Conservation (phyloP, 2,888 invertebrate species). For the Notodromas monacha region DNA sequence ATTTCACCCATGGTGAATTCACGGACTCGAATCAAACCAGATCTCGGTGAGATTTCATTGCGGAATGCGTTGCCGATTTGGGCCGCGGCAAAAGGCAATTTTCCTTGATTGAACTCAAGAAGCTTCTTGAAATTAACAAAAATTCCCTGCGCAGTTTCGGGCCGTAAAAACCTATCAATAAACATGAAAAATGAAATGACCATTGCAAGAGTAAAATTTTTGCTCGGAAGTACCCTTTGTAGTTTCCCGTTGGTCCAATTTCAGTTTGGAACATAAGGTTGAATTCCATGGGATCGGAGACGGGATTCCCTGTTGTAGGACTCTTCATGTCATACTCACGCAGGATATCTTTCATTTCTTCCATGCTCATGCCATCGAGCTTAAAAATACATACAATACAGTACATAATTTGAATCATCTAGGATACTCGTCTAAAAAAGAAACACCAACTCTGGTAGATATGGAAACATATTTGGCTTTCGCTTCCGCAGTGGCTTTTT, state of each 20-base stretch:
- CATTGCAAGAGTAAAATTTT: slow-evolving; percentile 1
- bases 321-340: slow-evolving; percentile 68
- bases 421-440: slow-evolving; percentile 8
- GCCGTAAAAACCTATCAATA: slow-evolving; percentile 38
- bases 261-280: slow-evolving; percentile 96
- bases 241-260: slow-evolving; percentile 78
- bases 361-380: slow-evolving; percentile 65
- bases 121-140: slow-evolving; percentile 97
- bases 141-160: slow-evolving; percentile 97
- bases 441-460: neutral
- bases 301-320: slow-evolving; percentile 69
- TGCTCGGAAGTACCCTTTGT: slow-evolving; percentile 35
- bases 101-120: slow-evolving; percentile 83
- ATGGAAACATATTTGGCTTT: slow-evolving; percentile 30
- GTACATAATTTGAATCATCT: slow-evolving; percentile 8
- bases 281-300: slow-evolving; percentile 80
- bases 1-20: slow-evolving; percentile 99
- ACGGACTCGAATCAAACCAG: slow-evolving; percentile 66
- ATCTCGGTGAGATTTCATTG: slow-evolving; percentile 94
- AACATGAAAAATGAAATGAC: slow-evolving; percentile 7
- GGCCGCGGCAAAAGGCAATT: slow-evolving; percentile 83
- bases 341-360: slow-evolving; percentile 57
- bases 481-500: slow-evolving; percentile 34
- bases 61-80: slow-evolving; percentile 95
- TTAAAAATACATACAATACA: slow-evolving; percentile 11